Evolutionary conservation across 2,888 invertebrate genomes (phyloP), one percentile per base, ranked within the genome.

Genomic region (Heliconius ethilla): DNA sequence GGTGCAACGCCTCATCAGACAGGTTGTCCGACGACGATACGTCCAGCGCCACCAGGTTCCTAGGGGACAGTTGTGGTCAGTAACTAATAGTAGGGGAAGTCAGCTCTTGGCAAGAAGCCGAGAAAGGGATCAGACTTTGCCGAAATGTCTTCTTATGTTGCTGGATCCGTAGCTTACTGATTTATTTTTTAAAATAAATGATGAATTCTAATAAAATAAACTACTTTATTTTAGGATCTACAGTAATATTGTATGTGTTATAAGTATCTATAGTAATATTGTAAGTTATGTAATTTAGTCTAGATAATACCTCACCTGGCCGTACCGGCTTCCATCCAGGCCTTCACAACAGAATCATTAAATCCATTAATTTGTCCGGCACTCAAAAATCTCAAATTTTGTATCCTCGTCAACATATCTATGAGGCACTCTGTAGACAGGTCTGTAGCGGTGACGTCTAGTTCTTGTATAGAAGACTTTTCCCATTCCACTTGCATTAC

Each of bases 401-500:
- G 98, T 82, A 99, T 96, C 83, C 99, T 95, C 0, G 97, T 96
- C 25, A 99, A 94, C 96, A 99, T 97, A 89, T 99, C 98, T 79
- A 98, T 97, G 66, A 99, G 95, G 82, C 99, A 98, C 88, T 99
- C 99, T 0, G 98, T 96, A 3, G 98, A 97, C 79, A 99, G 92
- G 91, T 99, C 99, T 0, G 99, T 99, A 2, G 98, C 99, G 0
- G 99, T 98, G 78, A 99, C 97, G 87, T 99, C 99, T 83, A 99
- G 89, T 92, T 99, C 99, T 89, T 97, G 98, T 77, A 99, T 91
- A 0, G 97, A 96, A 2, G 98, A 97, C 90, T 99, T 98, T 90
- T 99, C 99, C 99, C 99, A 99, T 87, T 99, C 99, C 13, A 99
- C 99, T 88, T 97, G 97, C 97, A 98, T 97, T 80, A 99, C 97